A percentile compares a stretch with the other conserved stretches of the same genome.
These are phyloP conservation scores for Synergus gifuensis DNA, from an alignment of 2,888 invertebrate genomes.

Conservation along the genomic window DNA sequence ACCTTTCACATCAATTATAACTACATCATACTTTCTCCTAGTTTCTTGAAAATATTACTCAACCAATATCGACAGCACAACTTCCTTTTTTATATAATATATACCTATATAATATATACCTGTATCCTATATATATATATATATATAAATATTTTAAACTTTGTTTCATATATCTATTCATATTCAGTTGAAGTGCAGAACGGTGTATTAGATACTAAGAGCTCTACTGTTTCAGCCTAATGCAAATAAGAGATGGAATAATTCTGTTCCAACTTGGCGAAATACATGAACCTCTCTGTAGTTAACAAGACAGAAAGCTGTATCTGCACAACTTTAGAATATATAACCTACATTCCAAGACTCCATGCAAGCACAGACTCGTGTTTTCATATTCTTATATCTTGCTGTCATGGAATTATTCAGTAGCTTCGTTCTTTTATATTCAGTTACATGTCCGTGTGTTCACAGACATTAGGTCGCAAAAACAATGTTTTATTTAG, in stretches of 20 bases:
- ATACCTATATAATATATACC: background rate
- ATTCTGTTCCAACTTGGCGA: background rate
- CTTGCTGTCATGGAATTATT: background rate
- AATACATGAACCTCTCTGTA: background rate
- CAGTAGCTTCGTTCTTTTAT: background rate
- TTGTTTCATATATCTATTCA: background rate
- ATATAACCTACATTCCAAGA: background rate
- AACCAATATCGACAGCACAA: background rate
- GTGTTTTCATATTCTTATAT: background rate
- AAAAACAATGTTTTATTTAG: background rate
- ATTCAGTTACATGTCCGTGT: background rate
- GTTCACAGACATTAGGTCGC: background rate
- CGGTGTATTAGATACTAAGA: background rate
- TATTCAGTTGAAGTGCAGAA: background rate
- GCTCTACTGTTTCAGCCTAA: background rate
- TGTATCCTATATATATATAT: too few species aligned
- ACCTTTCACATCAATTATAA: slow-evolving; percentile 18
- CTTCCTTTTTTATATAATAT: background rate
- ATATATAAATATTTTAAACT: background rate
- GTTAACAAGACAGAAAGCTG: background rate
- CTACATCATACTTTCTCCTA: slow-evolving; percentile 1
- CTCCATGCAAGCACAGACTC: background rate
- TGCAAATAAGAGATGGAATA: background rate
- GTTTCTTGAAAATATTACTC: background rate
- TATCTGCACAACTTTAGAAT: background rate